These are phyloP conservation scores for Coryphaenoides rupestris DNA, from an alignment of 2,113 vertebrate species.

Conservation along the genomic window DNA sequence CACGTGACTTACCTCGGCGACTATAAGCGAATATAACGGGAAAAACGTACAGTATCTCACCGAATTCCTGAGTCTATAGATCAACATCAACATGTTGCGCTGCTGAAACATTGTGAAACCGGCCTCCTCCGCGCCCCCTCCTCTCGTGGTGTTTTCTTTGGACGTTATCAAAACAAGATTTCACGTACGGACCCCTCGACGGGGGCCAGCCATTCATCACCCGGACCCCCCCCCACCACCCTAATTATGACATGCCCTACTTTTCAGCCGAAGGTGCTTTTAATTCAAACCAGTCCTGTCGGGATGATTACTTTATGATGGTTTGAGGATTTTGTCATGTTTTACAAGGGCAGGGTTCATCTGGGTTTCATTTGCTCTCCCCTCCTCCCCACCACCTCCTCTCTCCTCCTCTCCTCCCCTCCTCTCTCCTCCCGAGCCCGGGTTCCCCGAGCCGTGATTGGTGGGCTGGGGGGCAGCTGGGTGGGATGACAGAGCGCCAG, in stretches of 20 bases:
- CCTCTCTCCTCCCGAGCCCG: constrained; percentile 12
- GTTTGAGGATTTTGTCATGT: constrained; percentile 60
- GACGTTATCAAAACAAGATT: constrained; percentile 38
- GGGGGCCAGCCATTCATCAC: constrained; percentile 12
- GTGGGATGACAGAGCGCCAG: constrained; percentile 61
- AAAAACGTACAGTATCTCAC: no score
- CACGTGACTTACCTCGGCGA: neutral
- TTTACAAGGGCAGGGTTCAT: constrained; percentile 65
- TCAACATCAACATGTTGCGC: constrained; percentile 11
- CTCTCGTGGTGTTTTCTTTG: constrained; percentile 3
- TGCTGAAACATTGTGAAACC: constrained; percentile 3
- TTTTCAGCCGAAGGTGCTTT: constrained; percentile 39
- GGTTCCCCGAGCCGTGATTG: constrained; percentile 55
- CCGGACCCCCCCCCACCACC: no score
- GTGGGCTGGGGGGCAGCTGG: constrained; percentile 53
- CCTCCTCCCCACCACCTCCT: no score
- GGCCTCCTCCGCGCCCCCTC: no score
- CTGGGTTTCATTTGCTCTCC: constrained; percentile 73
- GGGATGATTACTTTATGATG: constrained; percentile 47
- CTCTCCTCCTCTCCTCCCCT: no score
- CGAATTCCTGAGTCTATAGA: no score
- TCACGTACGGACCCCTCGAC: constrained; percentile 10
- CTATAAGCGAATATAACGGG: neutral
- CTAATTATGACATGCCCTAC: constrained; percentile 41
- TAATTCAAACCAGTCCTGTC: constrained; percentile 54